phyloP scores from a whole-genome alignment of 30 jellyfish, hydroid and myxozoan species.

The Turritopsis rubra region DNA sequence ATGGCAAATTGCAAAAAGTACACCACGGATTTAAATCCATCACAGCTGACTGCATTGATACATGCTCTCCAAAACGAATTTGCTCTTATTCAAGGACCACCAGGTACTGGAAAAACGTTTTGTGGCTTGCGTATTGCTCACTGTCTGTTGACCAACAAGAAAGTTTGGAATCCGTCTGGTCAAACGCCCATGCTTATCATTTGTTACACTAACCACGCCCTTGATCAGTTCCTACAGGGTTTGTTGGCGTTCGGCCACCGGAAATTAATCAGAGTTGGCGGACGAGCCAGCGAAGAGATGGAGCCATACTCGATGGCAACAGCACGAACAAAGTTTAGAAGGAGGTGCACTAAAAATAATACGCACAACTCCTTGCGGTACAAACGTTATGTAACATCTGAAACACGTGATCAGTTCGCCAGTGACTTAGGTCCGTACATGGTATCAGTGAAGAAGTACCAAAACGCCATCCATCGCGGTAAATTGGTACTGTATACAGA shows the following conservation, averaged over 20 bases:
- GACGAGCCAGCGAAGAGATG: slow-evolving; percentile 50
- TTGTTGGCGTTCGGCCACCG: slow-evolving; percentile 47
- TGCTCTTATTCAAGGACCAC: slow-evolving; percentile 81
- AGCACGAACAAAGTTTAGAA: slow-evolving; percentile 8
- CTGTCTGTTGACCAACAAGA: slow-evolving; percentile 37
- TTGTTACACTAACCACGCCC: slow-evolving; percentile 81
- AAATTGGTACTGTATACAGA: slow-evolving; percentile 5
- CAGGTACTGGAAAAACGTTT: slow-evolving; percentile 89
- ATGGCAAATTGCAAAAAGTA: background rate
- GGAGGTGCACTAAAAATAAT: background rate
- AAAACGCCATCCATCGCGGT: slow-evolving; percentile 20
- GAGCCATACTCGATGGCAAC: slow-evolving; percentile 31
- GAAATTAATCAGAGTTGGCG: slow-evolving; percentile 61
- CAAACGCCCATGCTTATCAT: slow-evolving; percentile 56
- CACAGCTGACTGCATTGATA: slow-evolving; percentile 25
- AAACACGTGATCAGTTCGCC: slow-evolving; percentile 12
- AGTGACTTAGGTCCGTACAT: slow-evolving; percentile 12
- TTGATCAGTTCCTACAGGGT: slow-evolving; percentile 69
- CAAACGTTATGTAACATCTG: slow-evolving; percentile 9
- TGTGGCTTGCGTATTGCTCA: slow-evolving; percentile 55
- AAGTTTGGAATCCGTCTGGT: slow-evolving; percentile 9
- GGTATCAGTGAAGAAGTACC: slow-evolving; percentile 20
- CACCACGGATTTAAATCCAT: slow-evolving; percentile 13
- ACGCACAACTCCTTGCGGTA: background rate
- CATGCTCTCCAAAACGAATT: slow-evolving; percentile 25